Evolutionary conservation across 2,113 vertebrate species (phyloP), one percentile per base, ranked within the genome.

Genomic region (Neomonachus schauinslandi): DNA sequence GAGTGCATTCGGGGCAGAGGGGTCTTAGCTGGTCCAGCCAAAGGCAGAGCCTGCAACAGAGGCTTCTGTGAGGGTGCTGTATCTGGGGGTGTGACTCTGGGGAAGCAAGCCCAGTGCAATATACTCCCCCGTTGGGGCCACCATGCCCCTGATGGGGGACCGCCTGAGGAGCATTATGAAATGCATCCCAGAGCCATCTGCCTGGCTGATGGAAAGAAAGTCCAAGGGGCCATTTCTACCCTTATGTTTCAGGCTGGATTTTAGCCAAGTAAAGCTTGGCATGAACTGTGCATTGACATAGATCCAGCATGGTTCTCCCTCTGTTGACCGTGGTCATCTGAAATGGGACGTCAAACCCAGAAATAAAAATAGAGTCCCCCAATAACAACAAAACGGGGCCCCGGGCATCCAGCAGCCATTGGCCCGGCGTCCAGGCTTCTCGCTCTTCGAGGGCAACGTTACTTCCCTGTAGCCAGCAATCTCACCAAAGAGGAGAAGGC

Each of bases 71-170:
- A 18, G 5, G 76, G 67, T 8, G 24, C 15, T 2, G 1, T 3
- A 6, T 0, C 1, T 5, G 46, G 16, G 12, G 16, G 53, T 0
- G 2, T 1, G 19, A 18, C 46, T 49, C 24, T 1, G 3, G 7
- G 8, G 46, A 16, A 16, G 22, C 0, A 16, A 26, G 80, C 57
- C 46, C 63, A 31, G 10, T 0, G 10, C 15, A 10, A n/a, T 2
- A 0, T 12, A 2, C 1, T 28, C 83, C 51, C 65, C 42, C 55
- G 26, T 0, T 14, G 63, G 14, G 39, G 72, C 53, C 79, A 19
- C 72, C 21, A 18, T 16, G 72, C 10, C 61, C 4, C 51, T 14
- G 4, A n/a, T 2, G 12, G 42, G 36, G 31, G 61, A 18, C 59
- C 24, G 2, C 57, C 49, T 36, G 16, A 86, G 61, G 72, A 79